Percentiles rank a stretch among this genome's conserved stretches.
These are phyloP conservation scores for Pelobates fuscus DNA, from an alignment of 2,113 vertebrate genomes.

Conservation along the genomic window DNA sequence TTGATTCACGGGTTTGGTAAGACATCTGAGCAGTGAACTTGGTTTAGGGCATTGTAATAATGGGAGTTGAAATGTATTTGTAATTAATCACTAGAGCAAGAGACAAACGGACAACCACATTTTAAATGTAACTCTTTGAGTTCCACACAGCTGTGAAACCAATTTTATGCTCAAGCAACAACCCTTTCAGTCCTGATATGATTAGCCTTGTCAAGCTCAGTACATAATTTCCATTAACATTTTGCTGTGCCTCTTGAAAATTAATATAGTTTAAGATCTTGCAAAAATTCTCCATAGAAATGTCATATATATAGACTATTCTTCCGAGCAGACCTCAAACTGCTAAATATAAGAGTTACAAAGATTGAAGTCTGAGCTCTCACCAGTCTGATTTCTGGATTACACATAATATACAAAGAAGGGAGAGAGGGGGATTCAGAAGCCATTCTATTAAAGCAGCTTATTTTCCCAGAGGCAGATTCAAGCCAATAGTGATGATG, in stretches of 20 bases:
- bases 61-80: conserved; percentile 27
- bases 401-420: conserved; percentile 48
- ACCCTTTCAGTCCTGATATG: background rate
- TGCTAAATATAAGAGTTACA: conserved; percentile 18
- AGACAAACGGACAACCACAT: background rate
- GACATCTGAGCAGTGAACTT: conserved; percentile 28
- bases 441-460: conserved; percentile 40
- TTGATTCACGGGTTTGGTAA: conserved; percentile 39
- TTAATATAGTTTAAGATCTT: background rate
- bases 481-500: conserved; percentile 41
- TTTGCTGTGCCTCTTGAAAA: background rate
- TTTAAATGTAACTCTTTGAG: background rate
- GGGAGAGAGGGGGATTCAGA: background rate
- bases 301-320: conserved; percentile 7
- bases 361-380: conserved; percentile 25
- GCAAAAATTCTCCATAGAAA: background rate
- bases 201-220: conserved; percentile 12
- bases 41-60: conserved; percentile 23
- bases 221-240: conserved; percentile 13
- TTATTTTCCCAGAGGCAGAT: conserved; percentile 47
- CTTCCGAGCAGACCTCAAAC: conserved; percentile 6
- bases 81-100: conserved; percentile 18
- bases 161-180: background rate
- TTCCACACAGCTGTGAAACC: background rate
- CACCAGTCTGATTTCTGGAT: conserved; percentile 28